These are phyloP conservation scores for Scolopax rusticola DNA, from an alignment of 2,797 vertebrate genomes.

Conservation along the genomic window DNA sequence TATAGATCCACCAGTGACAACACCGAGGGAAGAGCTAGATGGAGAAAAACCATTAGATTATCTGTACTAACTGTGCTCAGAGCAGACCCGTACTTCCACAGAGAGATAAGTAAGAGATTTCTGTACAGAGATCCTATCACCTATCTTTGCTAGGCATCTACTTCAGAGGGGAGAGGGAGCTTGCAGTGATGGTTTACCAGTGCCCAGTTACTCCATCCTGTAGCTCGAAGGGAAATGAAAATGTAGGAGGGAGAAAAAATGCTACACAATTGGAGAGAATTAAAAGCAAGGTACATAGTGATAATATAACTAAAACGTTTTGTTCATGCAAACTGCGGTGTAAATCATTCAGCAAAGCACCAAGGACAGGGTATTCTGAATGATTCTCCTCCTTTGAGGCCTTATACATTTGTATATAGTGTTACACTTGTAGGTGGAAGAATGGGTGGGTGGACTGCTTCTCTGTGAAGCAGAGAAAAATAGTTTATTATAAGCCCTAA, in stretches of 20 bases:
- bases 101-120: background rate
- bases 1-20: background rate
- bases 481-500: slow-evolving; percentile 39
- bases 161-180: background rate
- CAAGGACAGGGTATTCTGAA: background rate
- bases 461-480: slow-evolving; percentile 41
- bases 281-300: background rate
- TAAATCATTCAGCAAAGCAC: background rate
- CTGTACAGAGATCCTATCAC: background rate
- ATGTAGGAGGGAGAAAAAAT: background rate
- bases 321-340: slow-evolving; percentile 7
- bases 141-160: background rate
- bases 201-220: background rate
- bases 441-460: slow-evolving; percentile 31
- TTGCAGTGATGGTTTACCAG: background rate
- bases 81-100: background rate
- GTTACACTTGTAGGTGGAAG: slow-evolving; percentile 7
- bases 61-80: background rate
- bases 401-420: background rate
- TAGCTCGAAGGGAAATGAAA: slow-evolving; percentile 9
- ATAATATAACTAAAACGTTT: background rate
- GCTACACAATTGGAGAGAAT: background rate
- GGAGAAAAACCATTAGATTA: background rate
- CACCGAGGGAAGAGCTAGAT: background rate
- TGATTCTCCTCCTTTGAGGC: background rate